phyloP scores from a whole-genome alignment of 2,888 invertebrate species.

The Hoplodrina ambigua region DNA sequence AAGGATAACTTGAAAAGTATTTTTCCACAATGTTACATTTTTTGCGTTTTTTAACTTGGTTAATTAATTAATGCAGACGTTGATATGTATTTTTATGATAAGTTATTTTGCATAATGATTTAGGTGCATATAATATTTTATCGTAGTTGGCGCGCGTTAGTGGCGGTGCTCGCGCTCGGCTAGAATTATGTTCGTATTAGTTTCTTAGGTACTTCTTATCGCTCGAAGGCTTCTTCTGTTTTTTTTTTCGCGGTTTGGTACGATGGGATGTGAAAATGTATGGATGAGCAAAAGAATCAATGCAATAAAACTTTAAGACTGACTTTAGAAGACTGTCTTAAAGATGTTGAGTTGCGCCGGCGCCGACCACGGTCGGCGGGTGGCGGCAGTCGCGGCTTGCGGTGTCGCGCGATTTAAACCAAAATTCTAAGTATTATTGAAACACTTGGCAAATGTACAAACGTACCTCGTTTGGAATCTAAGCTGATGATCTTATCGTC shows the following conservation, averaged over 20 bases:
- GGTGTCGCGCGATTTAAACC: conserved; percentile 70
- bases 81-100: conserved; percentile 81
- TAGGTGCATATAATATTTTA: conserved; percentile 75
- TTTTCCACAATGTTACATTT: conserved; percentile 87
- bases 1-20: conserved; percentile 87
- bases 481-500: conserved; percentile 62
- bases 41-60: conserved; percentile 86
- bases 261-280: conserved; percentile 75
- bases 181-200: conserved; percentile 55
- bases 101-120: conserved; percentile 83
- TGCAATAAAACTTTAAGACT: conserved; percentile 90
- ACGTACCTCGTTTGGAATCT: conserved; percentile 55
- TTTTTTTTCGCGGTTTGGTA: conserved; percentile 70
- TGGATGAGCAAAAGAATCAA: conserved; percentile 82
- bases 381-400: conserved; percentile 54
- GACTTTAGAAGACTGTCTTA: conserved; percentile 90
- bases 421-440: conserved; percentile 76
- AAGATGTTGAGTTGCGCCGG: conserved; percentile 75
- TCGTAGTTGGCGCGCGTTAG: conserved; percentile 65
- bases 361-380: conserved; percentile 29
- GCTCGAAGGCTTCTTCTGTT: conserved; percentile 74
- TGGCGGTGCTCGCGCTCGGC: conserved; percentile 46
- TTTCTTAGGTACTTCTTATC: conserved; percentile 70
- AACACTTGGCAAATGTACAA: conserved; percentile 58
- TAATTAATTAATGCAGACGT: conserved; percentile 79